phyloP scores from a whole-genome alignment of 2,888 invertebrate genomes.

The Lumbricus terrestris region DNA sequence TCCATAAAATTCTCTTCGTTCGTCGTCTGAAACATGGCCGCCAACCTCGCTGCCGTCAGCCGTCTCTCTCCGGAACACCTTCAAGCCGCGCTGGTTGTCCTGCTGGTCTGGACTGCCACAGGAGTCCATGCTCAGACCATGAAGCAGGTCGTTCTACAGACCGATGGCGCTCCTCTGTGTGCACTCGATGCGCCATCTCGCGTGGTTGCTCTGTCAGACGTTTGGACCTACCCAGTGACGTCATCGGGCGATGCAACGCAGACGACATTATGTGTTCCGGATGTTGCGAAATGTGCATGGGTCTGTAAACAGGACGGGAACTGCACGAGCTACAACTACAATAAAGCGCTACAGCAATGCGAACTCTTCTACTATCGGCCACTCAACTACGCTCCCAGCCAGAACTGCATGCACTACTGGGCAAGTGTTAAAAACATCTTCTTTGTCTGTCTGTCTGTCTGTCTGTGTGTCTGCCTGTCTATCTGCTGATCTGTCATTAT shows the following conservation, averaged over 20 bases:
- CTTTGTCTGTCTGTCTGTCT: too few species aligned
- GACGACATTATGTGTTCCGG: not conserved
- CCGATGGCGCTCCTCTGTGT: not conserved
- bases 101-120: not conserved
- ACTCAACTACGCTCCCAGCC: not conserved
- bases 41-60: too few species aligned
- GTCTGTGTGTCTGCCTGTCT: not conserved
- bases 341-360: not conserved
- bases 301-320: not conserved
- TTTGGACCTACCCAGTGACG: not conserved
- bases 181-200: not conserved
- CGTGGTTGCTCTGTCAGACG: not conserved
- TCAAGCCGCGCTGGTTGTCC: not conserved
- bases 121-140: not conserved
- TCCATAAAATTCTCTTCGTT: not conserved
- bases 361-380: not conserved
- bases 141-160: not conserved
- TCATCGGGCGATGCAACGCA: not conserved
- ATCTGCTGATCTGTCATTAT: not conserved
- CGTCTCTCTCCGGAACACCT: not conserved
- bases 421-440: too few species aligned
- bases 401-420: not conserved
- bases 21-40: too few species aligned
- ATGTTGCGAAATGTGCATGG: not conserved
- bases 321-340: slow-evolving; percentile 5